Conservation (phyloP, 2,797 vertebrate species). For the Smutsia gigantea region DNA sequence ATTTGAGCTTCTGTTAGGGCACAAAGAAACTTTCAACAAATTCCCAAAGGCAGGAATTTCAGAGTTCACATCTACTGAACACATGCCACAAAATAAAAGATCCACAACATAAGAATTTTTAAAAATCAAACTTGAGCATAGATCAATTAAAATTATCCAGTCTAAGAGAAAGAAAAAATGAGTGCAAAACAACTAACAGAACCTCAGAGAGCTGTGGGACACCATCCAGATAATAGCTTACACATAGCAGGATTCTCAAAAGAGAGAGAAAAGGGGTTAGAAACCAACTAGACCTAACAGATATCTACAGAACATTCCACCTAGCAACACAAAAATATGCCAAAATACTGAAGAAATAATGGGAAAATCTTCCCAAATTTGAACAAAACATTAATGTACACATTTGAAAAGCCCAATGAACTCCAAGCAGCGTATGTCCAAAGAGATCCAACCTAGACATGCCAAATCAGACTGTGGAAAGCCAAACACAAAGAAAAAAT, state of each 20-base stretch:
- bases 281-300: not conserved
- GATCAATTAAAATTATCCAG: not conserved
- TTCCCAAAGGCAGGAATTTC: not conserved
- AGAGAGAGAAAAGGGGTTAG: not conserved
- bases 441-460: not conserved
- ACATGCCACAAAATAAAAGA: not conserved
- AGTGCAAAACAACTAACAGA: not conserved
- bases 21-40: not conserved
- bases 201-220: not conserved
- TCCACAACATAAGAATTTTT: not conserved
- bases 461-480: not conserved
- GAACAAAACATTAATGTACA: not conserved
- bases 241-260: not conserved
- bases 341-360: not conserved
- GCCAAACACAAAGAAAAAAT: not conserved
- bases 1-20: not conserved
- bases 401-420: not conserved
- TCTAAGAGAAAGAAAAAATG: not conserved
- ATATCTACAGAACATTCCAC: no score
- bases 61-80: not conserved
- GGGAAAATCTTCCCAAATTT: not conserved
- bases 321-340: no score
- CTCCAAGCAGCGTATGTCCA: not conserved
- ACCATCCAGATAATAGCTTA: not conserved
- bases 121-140: not conserved